Conservation (phyloP, 2,888 invertebrate genomes). For the Drosophila incognita region DNA sequence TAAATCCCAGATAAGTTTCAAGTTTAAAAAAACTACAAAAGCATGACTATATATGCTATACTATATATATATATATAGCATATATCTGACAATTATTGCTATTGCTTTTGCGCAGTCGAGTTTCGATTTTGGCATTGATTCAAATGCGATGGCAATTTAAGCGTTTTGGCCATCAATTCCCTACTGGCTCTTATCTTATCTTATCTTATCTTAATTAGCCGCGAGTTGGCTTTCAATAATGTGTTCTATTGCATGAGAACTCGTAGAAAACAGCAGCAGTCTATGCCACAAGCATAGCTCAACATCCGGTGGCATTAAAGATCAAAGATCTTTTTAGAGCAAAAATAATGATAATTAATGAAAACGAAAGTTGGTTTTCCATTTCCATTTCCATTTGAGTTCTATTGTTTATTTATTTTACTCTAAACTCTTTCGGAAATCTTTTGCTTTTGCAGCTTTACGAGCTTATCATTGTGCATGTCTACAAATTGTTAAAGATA, state of each 20-base stretch:
- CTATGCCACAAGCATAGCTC: background rate
- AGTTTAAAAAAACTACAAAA: slow-evolving; percentile 11
- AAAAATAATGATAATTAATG: background rate
- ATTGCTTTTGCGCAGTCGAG: slow-evolving; percentile 4
- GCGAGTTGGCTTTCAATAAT: slow-evolving; percentile 35
- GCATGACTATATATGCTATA: background rate
- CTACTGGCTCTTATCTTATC: slow-evolving; percentile 13
- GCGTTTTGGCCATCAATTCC: slow-evolving; percentile 1
- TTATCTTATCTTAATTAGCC: slow-evolving; percentile 37
- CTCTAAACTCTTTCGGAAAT: background rate
- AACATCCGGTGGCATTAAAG: slow-evolving; percentile 33
- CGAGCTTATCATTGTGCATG: slow-evolving; percentile 34
- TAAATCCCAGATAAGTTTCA: slow-evolving; percentile 16
- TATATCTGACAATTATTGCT: slow-evolving; percentile 3
- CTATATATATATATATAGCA: too few species aligned
- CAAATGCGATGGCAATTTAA: slow-evolving; percentile 10
- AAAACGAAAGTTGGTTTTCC: slow-evolving; percentile 49
- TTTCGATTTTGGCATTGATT: slow-evolving; percentile 24
- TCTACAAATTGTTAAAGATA: slow-evolving; percentile 4
- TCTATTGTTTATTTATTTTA: slow-evolving; percentile 22
- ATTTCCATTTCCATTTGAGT: slow-evolving; percentile 6
- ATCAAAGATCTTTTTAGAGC: slow-evolving; percentile 19
- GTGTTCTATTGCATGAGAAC: slow-evolving; percentile 37
- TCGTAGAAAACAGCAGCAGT: background rate
- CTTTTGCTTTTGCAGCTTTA: slow-evolving; percentile 44